phyloP scores from a whole-genome alignment of 2,797 vertebrate species.

The Brachyrhaphis roseni region DNA sequence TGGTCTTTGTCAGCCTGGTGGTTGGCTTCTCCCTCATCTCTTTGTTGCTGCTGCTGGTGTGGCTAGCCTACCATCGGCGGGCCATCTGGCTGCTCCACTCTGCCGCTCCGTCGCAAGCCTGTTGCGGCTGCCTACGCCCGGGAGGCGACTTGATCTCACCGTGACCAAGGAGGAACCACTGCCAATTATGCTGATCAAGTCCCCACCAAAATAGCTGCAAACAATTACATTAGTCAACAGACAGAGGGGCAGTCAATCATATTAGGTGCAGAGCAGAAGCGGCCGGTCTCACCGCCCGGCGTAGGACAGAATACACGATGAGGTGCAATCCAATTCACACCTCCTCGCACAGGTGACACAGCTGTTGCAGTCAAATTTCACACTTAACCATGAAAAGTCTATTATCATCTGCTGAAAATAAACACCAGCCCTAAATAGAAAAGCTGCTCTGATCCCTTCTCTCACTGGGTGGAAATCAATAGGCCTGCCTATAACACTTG shows the following conservation, averaged over 20 bases:
- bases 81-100: constrained; percentile 32
- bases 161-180: constrained; percentile 65
- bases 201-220: constrained; percentile 66
- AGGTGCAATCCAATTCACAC: constrained; percentile 74
- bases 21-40: constrained; percentile 57
- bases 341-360: constrained; percentile 66
- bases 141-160: constrained; percentile 65
- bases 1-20: constrained; percentile 58
- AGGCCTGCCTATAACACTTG: constrained; percentile 31
- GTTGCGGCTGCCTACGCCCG: constrained; percentile 54
- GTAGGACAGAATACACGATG: constrained; percentile 53
- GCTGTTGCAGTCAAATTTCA: constrained; percentile 70
- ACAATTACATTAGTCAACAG: constrained; percentile 76
- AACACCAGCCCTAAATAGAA: constrained; percentile 52
- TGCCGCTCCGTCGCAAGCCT: constrained; percentile 37
- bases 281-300: constrained; percentile 36
- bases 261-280: constrained; percentile 61
- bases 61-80: constrained; percentile 62
- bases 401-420: constrained; percentile 65
- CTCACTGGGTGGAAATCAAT: constrained; percentile 61
- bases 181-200: constrained; percentile 64
- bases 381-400: constrained; percentile 63
- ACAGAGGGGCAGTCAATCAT: constrained; percentile 73
- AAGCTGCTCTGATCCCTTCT: constrained; percentile 40
- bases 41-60: constrained; percentile 65